Conservation (phyloP, 2,888 invertebrate species). For the Hypomecis atomaria region DNA sequence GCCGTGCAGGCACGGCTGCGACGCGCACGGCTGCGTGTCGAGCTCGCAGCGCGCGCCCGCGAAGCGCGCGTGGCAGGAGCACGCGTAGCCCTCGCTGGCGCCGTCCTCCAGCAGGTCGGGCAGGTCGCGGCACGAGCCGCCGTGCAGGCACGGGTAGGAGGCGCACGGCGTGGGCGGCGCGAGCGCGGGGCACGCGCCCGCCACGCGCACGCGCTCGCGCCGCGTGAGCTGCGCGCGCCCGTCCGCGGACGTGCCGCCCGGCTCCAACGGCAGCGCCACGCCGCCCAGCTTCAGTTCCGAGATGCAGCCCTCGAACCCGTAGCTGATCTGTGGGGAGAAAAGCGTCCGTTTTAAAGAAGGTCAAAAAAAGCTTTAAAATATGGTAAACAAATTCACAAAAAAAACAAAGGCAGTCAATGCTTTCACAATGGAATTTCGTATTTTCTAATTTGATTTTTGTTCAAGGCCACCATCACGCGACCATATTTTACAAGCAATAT, state of each 20-base stretch:
- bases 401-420: no score
- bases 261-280: constrained; percentile 88
- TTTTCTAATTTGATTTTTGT: no score
- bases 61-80: constrained; percentile 91
- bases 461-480: no score
- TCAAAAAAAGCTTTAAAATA: no score
- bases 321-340: constrained; percentile 85
- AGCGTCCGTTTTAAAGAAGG: no score
- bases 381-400: no score
- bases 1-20: constrained; percentile 93
- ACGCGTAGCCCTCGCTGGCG: constrained; percentile 87
- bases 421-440: no score
- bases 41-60: constrained; percentile 91
- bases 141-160: constrained; percentile 73
- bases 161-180: constrained; percentile 68
- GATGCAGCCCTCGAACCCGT: constrained; percentile 96
- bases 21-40: constrained; percentile 94
- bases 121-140: constrained; percentile 86
- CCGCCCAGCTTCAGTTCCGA: constrained; percentile 92
- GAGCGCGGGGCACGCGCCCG: constrained; percentile 60
- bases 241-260: constrained; percentile 66
- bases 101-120: constrained; percentile 60
- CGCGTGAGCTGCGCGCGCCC: constrained; percentile 68
- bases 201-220: constrained; percentile 66
- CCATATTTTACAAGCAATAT: no score